Percentiles rank a stretch among this genome's conserved stretches.
phyloP scores from a whole-genome alignment of 2,113 vertebrate species.

The Naja naja region DNA sequence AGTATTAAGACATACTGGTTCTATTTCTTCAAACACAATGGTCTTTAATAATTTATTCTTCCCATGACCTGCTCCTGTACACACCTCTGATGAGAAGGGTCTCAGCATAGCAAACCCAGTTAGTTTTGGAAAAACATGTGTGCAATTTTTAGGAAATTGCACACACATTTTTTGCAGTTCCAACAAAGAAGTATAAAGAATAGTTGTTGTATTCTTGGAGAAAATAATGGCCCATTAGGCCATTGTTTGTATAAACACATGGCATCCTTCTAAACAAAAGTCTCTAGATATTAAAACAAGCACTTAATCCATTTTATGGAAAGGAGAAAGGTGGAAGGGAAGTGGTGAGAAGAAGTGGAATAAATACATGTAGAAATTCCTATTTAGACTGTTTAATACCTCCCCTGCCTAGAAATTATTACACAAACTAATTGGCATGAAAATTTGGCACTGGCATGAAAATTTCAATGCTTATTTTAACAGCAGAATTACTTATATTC shows the following conservation, averaged over 20 bases:
- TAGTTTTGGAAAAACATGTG: not conserved
- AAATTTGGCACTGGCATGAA: not conserved
- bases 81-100: not conserved
- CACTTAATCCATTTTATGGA: not conserved
- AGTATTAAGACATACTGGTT: not conserved
- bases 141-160: not conserved
- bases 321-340: not conserved
- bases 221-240: not conserved
- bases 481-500: not conserved
- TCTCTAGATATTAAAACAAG: not conserved
- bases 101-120: not conserved
- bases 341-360: not conserved
- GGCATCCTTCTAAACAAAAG: not conserved
- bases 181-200: not conserved
- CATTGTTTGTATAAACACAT: not conserved
- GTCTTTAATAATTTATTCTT: not conserved
- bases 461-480: not conserved
- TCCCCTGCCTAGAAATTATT: not conserved
- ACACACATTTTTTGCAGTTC: not conserved
- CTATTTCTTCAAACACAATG: not conserved
- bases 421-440: not conserved
- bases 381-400: not conserved
- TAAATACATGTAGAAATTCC: not conserved
- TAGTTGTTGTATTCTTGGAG: not conserved
- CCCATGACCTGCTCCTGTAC: not conserved